Base-by-base conservation (phyloP, 23 tunicate species). In the Trididemnum nubilum region DNA sequence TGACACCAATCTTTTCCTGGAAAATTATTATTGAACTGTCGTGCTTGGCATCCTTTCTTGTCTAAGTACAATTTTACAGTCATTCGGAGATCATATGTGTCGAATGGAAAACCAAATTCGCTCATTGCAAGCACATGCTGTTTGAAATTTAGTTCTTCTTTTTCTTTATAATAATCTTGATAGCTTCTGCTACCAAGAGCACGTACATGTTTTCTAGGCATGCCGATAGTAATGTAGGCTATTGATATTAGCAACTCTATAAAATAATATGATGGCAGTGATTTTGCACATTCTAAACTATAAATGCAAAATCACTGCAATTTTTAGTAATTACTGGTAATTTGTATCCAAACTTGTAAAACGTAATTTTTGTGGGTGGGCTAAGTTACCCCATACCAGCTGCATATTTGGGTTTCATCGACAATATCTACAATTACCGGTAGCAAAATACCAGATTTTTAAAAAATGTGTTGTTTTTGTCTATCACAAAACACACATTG, bases 1-100 rank as follows among this genome's bases (percentile, higher is more conserved):
- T 40, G 78, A 39, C 58, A 73, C 82, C 82, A 77, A 54, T 77
- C 82, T 30, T 24, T 19, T 3, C 82, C 70, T n/a, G 70, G 82
- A 24, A 52, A 52, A 77, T 77, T 77, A 28, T 52, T 15, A 52
- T 12, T 26, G 9, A 77, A 77, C 23, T 33, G 39, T 32, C 5
- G n/a, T 77, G 9, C 51, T 51, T 18, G 31, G 4, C 7, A 26
- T 54, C 82, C 70, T 33, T 67, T 67, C 33, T 67, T 31, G 4
- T 33, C 38, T 24, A 67, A 24, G 38, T 31, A 33, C 22, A 32
- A 33, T 67, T 67, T 67, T 9, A 33, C 74, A 31, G 74, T 31
- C 74, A 67, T 67, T 2, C 74, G 37, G 18, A 67, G 33, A 33
- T 31, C 74, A n/a, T 67, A 67, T 67, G 74, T 67, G 74, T 67